Evolutionary conservation across 2,888 invertebrate species (phyloP).

Genomic region (Halictus quadricinctus): DNA sequence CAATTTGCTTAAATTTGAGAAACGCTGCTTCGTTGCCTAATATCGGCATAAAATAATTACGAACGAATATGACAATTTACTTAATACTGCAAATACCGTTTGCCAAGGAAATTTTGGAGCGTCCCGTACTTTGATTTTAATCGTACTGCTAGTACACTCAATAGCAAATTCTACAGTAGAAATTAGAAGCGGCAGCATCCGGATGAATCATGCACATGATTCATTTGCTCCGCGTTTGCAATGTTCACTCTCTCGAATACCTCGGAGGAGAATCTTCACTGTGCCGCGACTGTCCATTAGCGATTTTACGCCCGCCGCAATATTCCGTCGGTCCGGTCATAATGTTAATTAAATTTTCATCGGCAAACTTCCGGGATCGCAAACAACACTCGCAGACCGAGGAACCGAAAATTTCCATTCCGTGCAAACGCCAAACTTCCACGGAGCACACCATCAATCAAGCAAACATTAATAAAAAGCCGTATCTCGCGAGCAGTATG

Average conservation of each 20-base stretch:
- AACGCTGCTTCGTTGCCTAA: too few relatives aligned
- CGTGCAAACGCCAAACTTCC: not conserved
- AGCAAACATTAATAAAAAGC: not conserved
- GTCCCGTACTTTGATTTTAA: not conserved
- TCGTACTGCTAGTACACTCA: not conserved
- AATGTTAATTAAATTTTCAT: slow-evolving; percentile 12
- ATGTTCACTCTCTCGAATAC: not conserved
- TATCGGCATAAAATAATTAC: not conserved
- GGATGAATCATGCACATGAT: not conserved
- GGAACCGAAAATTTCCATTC: slow-evolving; percentile 1
- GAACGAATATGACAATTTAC: not conserved
- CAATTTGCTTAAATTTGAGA: too few relatives aligned
- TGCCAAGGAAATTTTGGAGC: not conserved
- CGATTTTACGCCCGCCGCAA: not conserved
- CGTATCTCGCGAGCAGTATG: not conserved
- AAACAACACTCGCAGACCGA: not conserved
- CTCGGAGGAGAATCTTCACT: not conserved
- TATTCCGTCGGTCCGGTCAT: not conserved
- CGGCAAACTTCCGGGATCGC: not conserved
- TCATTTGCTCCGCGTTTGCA: not conserved
- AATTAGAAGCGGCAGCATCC: not conserved
- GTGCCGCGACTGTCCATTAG: not conserved
- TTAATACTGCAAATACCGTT: too few relatives aligned
- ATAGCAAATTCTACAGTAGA: not conserved
- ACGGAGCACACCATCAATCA: not conserved